phyloP scores from a whole-genome alignment of 2,888 invertebrate genomes.

The Pterobdella sp. region DNA sequence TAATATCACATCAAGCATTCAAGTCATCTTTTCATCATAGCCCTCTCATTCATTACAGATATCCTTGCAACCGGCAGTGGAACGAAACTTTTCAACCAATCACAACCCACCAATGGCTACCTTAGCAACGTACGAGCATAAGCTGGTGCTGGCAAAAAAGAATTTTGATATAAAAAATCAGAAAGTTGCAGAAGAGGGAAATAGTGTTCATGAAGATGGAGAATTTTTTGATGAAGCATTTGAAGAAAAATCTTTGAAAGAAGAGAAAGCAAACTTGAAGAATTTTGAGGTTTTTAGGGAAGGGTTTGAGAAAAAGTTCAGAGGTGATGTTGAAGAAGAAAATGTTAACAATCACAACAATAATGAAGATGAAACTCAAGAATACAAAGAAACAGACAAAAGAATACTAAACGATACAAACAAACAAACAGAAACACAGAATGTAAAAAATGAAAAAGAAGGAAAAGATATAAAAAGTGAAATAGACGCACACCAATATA shows the following conservation, averaged over 20 bases:
- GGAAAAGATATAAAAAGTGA: background rate
- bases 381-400: background rate
- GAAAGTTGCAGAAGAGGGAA: background rate
- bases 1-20: background rate
- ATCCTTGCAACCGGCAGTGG: too few species aligned
- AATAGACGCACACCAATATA: background rate
- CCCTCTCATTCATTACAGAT: background rate
- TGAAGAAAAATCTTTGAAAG: too few species aligned
- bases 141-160: conserved; percentile 6
- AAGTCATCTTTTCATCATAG: background rate
- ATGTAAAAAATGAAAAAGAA: background rate
- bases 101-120: conserved; percentile 7
- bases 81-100: background rate
- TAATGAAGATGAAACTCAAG: background rate
- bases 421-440: too few species aligned
- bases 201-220: background rate
- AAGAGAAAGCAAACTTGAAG: too few species aligned
- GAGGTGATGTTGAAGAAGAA: background rate
- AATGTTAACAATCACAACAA: background rate
- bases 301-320: background rate
- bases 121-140: background rate
- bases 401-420: too few species aligned
- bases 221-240: too few species aligned
- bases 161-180: background rate
- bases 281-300: too few species aligned